Evolutionary conservation across 92 coral and sea anemone genomes (phyloP).

Genomic region (Siderastrea siderea): DNA sequence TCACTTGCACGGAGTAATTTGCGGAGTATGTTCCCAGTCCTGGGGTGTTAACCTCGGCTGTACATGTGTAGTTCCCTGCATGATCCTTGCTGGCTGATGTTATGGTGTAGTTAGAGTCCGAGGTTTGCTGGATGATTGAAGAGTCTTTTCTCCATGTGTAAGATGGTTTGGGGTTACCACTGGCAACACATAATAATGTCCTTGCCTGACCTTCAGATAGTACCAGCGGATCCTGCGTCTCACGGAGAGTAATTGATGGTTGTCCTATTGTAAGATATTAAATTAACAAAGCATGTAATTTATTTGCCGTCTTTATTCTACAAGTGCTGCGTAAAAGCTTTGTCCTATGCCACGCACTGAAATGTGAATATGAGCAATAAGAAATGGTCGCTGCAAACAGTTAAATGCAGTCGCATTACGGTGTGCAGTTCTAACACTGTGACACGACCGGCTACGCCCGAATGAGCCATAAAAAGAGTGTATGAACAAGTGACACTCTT

Average conservation of each 20-base stretch:
- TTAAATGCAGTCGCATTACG: no score
- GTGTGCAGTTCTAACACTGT: no score
- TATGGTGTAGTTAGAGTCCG: constrained; percentile 57
- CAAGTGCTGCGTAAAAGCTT: no score
- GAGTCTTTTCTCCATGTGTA: constrained; percentile 66
- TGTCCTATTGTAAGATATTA: background rate
- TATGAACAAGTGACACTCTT: no score
- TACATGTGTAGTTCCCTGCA: constrained; percentile 62
- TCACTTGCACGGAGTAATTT: constrained; percentile 30
- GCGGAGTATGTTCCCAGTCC: background rate
- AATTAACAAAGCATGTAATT: no score
- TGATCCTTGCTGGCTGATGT: constrained; percentile 52
- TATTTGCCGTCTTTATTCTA: no score
- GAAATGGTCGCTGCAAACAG: no score
- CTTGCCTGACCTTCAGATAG: constrained; percentile 42
- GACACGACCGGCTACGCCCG: no score
- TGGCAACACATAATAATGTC: constrained; percentile 76
- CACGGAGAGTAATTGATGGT: constrained; percentile 5
- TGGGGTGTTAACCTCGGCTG: constrained; percentile 43
- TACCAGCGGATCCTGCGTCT: background rate
- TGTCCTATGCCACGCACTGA: no score
- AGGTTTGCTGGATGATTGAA: background rate
- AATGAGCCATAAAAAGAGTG: no score
- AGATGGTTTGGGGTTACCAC: constrained; percentile 79
- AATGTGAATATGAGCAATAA: no score